These are phyloP conservation scores for Redunca redunca DNA, from an alignment of 2,113 vertebrate genomes.

Conservation along the genomic window DNA sequence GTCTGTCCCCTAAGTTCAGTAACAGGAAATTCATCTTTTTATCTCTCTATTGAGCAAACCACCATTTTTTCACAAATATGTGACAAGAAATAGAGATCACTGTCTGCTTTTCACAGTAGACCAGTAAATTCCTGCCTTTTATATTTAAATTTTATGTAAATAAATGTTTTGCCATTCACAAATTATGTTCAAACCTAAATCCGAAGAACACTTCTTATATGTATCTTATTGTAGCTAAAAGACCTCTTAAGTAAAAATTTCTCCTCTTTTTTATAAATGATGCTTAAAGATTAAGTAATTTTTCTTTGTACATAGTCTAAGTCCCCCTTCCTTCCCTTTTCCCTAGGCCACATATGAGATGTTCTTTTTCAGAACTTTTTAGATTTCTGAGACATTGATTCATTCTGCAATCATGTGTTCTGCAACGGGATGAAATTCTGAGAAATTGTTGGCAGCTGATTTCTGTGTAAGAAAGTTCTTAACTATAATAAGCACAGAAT, in stretches of 20 bases:
- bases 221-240: not conserved
- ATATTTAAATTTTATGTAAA: constrained; percentile 15
- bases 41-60: not conserved
- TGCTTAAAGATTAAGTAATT: not conserved
- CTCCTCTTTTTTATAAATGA: not conserved
- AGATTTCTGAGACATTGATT: not conserved
- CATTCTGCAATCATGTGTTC: not conserved
- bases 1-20: not conserved
- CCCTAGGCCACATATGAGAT: not conserved
- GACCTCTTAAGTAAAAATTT: not conserved
- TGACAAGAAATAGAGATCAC: not conserved
- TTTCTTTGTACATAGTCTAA: not conserved
- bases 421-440: constrained; percentile 6
- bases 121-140: not conserved
- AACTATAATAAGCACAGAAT: not conserved
- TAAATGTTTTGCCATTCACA: not conserved
- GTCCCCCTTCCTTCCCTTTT: not conserved
- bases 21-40: not conserved
- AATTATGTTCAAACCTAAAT: not conserved
- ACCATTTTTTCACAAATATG: not conserved
- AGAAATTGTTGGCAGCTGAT: not conserved
- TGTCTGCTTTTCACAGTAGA: not conserved
- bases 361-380: not conserved
- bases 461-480: not conserved
- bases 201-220: not conserved